Evolutionary conservation across 2,113 vertebrate genomes (phyloP), one percentile per base, ranked within the genome.

Genomic region (Onychostruthus taczanowskii): DNA sequence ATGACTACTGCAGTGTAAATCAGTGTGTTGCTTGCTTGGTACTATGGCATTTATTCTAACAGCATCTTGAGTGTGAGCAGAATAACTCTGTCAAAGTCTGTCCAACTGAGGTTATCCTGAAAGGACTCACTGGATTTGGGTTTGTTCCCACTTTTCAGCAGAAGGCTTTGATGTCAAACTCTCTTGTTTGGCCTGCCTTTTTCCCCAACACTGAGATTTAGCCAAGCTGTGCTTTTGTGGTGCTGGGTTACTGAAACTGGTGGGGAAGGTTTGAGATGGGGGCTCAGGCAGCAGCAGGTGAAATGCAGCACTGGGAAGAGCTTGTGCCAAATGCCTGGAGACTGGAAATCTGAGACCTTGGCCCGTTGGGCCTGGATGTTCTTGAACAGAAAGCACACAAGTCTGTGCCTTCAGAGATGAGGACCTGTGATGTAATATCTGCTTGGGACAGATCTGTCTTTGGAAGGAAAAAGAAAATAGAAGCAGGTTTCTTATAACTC

Each of bases 171-270:
- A 59, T 26, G 35, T n/a, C 17, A 18, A 3, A 4, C 13, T 35
- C 17, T 30, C 39, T 16, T 7, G 2, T 53, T 78, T 69, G 22
- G 7, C 46, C 53, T 59, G 8, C 31, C 5, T 43, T 61, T 4
- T n/a, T 55, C 20, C 44, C 23, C 26, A 20, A 0, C 1, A 4
- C 1, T 46, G 58, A 30, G 18, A 3, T 14, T 28, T 31, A 28
- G 37, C 37, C 49, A 62, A 86, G 37, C 22, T 89, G 14, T 58
- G n/a, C 24, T 70, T 12, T 23, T 30, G 21, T 41, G 12, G 2
- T 33, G 67, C 18, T 79, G 24, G 4, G 24, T 86, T 59, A 37
- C 13, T 83, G 47, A 72, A 68, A 49, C 15, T 1, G 0, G 1
- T 11, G 33, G 49, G 58, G 39, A 27, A 43, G 23, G 35, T 39